Base-by-base conservation (phyloP, 2,797 vertebrate species). In the Aeoliscus strigatus region DNA sequence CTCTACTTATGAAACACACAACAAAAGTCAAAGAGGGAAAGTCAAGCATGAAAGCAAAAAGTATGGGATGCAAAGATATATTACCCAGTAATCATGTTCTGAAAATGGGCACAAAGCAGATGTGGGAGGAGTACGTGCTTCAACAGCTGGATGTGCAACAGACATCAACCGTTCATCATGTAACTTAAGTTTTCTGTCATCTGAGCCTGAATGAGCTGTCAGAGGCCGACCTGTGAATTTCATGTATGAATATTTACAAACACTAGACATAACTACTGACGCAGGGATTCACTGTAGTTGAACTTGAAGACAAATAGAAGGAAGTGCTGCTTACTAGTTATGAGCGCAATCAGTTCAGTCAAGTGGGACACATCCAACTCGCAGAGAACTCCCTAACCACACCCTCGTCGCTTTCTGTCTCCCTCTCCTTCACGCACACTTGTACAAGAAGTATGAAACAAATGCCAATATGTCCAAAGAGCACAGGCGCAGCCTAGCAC, bases 361-460 rank as follows among this genome's bases (percentile, higher is more conserved):
- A 70, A 73, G 62, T 55, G 70, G 60, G 70, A 76, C 60, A 75
- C 54, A 73, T 80, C 73, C 70, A 80, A 81, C 61, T 79, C 77
- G 76, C 75, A 79, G 62, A 56, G 42, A 73, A 69, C 44, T 58
- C 64, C 45, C 63, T 77, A 34, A 77, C 83, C 85, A 83, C 85
- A 80, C 85, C 85, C 82, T 77, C 64, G 76, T 76, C 64, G 58
- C 58, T 48, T 58, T 55, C 58, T 65, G 18, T 34, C 40, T 18
- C 29, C 14, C 25, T 1, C 24, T 9, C 40, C 3, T 27, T 9
- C 27, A n/a, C 26, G 66, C 41, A 53, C 38, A 39, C 30, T 59
- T 30, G 49, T 47, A 73, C 45, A 65, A 57, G 56, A 51, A 67
- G 60, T 36, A 48, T 56, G 34, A 70, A 75, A 60, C 60, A 63